These are phyloP conservation scores for Trypoxylon attenuatum DNA, from an alignment of 2,888 invertebrate genomes.

Conservation along the genomic window DNA sequence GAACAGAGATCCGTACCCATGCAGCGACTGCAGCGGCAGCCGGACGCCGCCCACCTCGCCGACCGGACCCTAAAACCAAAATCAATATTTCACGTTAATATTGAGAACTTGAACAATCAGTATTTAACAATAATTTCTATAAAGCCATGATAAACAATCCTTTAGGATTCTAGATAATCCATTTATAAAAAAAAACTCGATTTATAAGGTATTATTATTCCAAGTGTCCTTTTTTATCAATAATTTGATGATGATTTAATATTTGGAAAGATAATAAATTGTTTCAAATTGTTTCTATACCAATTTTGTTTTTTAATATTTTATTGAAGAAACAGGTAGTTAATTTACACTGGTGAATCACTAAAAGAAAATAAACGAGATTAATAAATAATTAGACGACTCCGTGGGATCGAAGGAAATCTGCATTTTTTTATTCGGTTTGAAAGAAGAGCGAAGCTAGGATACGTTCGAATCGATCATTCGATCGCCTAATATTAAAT, in stretches of 20 bases:
- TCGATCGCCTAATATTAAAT: constrained; percentile 43
- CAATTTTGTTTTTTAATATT: too few species aligned
- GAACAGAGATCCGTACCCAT: constrained; percentile 74
- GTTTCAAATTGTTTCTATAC: too few species aligned
- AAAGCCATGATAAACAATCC: background rate
- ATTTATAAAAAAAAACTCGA: background rate
- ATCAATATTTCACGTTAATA: constrained; percentile 12
- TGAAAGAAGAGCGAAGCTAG: background rate
- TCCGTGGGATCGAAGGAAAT: background rate
- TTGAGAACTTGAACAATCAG: too few species aligned
- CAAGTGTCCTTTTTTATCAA: background rate
- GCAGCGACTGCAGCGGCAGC: constrained; percentile 72
- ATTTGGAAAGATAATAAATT: too few species aligned
- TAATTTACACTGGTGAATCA: too few species aligned
- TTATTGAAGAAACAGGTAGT: too few species aligned
- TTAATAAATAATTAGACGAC: too few species aligned
- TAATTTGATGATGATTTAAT: background rate
- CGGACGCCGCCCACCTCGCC: constrained; percentile 73
- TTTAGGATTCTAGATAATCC: too few species aligned
- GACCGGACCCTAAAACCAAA: constrained; percentile 70
- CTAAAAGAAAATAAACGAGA: too few species aligned
- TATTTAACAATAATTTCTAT: background rate
- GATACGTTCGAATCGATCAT: constrained; percentile 31
- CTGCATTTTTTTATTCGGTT: constrained; percentile 5
- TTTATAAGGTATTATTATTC: background rate